Evolutionary conservation across 1,140 invertebrate species (phyloP), one percentile per base, ranked within the genome.

Genomic region (Brachionus koreanus): DNA sequence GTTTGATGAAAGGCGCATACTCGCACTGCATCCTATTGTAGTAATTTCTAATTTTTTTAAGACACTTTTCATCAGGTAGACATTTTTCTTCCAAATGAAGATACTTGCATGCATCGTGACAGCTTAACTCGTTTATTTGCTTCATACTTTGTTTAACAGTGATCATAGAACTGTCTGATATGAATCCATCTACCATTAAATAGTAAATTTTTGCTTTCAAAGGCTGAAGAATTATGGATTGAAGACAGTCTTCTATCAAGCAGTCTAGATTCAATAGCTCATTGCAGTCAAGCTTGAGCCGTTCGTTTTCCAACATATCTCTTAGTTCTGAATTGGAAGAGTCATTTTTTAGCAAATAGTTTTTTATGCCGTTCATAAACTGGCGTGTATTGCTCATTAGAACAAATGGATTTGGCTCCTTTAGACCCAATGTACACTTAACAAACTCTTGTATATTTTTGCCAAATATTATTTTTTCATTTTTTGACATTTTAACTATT

Each of bases 1-100:
- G 29, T 46, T 74, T 74, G 43, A 74, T 74, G 12, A 74, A 74
- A 12, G 69, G 69, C 25, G 69, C 69, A 46, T 74, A 74, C 43
- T 74, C 69, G 43, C 69, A 74, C 43, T 74, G 69, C 69, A 74
- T 74, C 19, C 69, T 13, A 29, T 74, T 74, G 39, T 74, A 74
- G 25, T 74, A 74, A 33, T 74, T 74, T 46, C 69, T 43, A 4
- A 74, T 2, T 25, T 74, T 39, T 29, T 29, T 74, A 4, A 74
- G 23, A 25, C 39, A 29, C 9, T 46, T 74, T 46, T 46, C 37
- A 46, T 46, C 23, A 19, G 25, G 69, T 19, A 46, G 23, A 25
- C 12, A 10, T n/a, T 10, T 46, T 74, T 43, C 39, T 6, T 74
- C 69, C 7, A 74, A 74, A 23, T 74, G 33, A 4, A 74, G 25